Evolutionary conservation across 2,797 vertebrate genomes (phyloP), one percentile per base, ranked within the genome.

Genomic region (Gouania willdenowi): DNA sequence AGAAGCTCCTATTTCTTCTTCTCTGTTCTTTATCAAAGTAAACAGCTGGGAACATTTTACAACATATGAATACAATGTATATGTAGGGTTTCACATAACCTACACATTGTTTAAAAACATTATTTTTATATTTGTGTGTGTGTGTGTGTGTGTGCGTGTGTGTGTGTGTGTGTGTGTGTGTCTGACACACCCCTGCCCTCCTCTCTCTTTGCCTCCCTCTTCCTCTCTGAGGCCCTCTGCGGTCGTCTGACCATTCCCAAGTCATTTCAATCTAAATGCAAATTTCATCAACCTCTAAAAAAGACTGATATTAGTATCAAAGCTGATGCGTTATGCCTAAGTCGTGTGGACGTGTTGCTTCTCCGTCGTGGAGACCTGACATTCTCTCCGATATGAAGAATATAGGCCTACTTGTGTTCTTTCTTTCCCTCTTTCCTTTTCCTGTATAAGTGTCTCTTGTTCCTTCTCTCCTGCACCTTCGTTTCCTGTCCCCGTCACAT

Each of bases 261-360:
- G 80, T 83, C 67, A 79, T 84, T 87, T 85, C 79, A 84, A 87
- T 87, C 81, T 85, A 87, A 84, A 87, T 87, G 84, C 79, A 82
- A 87, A 87, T 87, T 75, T 76, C 60, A 81, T 81, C 80, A 79
- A 77, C 67, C 69, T 80, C 77, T 62, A 41, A 83, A 82, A 81
- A 84, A 77, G 76, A 77, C 76, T 71, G 74, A 80, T 83, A 83
- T 86, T 80, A 80, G 76, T 83, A 84, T 82, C 76, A 83, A 80
- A 82, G 75, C 71, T 66, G 38, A 57, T 66, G 75, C 62, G 68
- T 77, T 77, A 60, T 58, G 41, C 57, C 55, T 50, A 76, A 59
- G 50, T 67, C 42, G 41, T 27, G 52, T 41, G 54, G 64, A 66
- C 41, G 38, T 69, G 75, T 66, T 51, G 74, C 57, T 37, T 66